phyloP scores from a whole-genome alignment of 2,888 invertebrate species.

The Mellilla xanthometata region DNA sequence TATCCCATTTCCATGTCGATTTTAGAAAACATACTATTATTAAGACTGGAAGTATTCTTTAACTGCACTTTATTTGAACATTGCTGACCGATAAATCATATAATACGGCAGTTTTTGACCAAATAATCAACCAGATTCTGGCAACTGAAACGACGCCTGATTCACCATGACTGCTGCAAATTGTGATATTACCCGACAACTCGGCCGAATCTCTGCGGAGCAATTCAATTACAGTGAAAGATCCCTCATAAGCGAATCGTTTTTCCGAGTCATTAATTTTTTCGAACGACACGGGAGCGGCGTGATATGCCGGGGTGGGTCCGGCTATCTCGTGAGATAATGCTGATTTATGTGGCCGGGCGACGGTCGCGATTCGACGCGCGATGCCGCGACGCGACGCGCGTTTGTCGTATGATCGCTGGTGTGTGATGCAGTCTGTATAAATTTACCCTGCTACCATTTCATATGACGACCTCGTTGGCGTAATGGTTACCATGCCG shows the following conservation, averaged over 20 bases:
- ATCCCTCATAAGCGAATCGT: slow-evolving; percentile 83
- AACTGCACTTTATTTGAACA: too few relatives aligned
- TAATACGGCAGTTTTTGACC: too few relatives aligned
- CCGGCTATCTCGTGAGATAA: slow-evolving; percentile 82
- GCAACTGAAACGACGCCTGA: slow-evolving; percentile 41
- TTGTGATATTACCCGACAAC: slow-evolving; percentile 59
- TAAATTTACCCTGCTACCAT: too few relatives aligned
- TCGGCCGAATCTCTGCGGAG: slow-evolving; percentile 70
- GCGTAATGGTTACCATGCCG: too few relatives aligned
- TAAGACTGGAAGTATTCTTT: too few relatives aligned
- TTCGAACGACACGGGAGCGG: slow-evolving; percentile 79
- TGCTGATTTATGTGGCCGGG: slow-evolving; percentile 80
- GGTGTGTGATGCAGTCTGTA: too few relatives aligned
- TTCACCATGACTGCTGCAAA: slow-evolving; percentile 47
- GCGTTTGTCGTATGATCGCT: slow-evolving; percentile 58
- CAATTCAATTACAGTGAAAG: slow-evolving; percentile 83
- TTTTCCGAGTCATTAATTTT: slow-evolving; percentile 83
- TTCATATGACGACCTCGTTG: too few relatives aligned
- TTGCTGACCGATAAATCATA: too few relatives aligned
- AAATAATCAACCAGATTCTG: background rate
- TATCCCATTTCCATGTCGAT: too few relatives aligned
- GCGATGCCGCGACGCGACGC: slow-evolving; percentile 65
- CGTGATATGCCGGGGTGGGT: slow-evolving; percentile 76
- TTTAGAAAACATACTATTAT: too few relatives aligned
- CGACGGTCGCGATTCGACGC: slow-evolving; percentile 79